These are phyloP conservation scores for Pelodiscus sinensis DNA, from an alignment of 2,113 vertebrate species.

Conservation along the genomic window DNA sequence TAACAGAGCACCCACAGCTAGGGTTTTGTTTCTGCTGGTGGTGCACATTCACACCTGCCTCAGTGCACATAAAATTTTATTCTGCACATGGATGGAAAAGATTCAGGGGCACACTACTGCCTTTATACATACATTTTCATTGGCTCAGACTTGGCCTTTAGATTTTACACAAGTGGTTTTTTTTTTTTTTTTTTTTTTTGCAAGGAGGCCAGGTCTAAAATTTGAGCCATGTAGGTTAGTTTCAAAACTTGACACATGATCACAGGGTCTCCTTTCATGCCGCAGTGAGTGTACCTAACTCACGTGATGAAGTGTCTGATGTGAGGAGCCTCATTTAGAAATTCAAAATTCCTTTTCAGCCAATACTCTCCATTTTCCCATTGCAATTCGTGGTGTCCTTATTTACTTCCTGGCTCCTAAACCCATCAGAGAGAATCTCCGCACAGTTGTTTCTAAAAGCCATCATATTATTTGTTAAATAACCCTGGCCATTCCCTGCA, in stretches of 20 bases:
- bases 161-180: not conserved
- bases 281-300: too few species aligned
- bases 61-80: too few species aligned
- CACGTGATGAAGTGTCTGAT: not conserved
- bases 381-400: not conserved
- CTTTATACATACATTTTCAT: not conserved
- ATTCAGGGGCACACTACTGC: too few species aligned
- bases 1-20: too few species aligned
- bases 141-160: too few species aligned
- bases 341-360: not conserved
- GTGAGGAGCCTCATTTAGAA: not conserved
- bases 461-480: not conserved
- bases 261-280: fast-evolving
- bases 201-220: not conserved
- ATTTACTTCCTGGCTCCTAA: not conserved
- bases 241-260: fast-evolving
- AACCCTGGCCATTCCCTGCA: conserved; percentile 9
- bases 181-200: too few species aligned
- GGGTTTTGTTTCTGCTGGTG: too few species aligned
- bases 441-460: conserved; percentile 25
- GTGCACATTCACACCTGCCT: too few species aligned
- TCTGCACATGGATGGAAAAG: too few species aligned
- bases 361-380: fast-evolving
- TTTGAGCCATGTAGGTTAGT: not conserved
- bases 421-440: not conserved